Evolutionary conservation across 2,113 vertebrate genomes (phyloP).

Genomic region (Porphyrio hochstetteri): DNA sequence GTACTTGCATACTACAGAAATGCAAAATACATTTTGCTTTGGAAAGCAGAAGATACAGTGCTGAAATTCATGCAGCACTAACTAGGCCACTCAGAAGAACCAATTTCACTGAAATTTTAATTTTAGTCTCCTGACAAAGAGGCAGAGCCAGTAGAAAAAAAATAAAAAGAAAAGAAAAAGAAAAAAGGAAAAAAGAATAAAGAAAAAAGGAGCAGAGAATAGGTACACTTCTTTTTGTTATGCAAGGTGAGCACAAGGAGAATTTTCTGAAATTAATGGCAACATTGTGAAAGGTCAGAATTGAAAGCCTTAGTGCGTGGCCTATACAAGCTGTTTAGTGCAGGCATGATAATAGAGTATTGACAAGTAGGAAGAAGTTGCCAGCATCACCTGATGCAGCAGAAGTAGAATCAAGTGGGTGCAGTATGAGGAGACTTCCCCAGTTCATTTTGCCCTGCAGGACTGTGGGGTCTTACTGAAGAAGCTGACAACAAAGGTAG

Average conservation of each 20-base stretch:
- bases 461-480: neutral
- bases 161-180: no score
- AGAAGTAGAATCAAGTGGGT: neutral
- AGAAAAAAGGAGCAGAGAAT: neutral
- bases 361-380: fast-evolving
- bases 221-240: neutral
- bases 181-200: no score
- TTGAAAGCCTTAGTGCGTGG: neutral
- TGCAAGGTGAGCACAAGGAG: neutral
- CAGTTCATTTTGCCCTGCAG: neutral
- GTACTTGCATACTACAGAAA: neutral
- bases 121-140: neutral
- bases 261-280: neutral
- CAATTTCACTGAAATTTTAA: neutral
- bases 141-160: neutral
- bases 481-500: neutral
- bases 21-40: neutral
- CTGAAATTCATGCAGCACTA: neutral
- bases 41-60: neutral
- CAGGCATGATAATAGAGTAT: neutral
- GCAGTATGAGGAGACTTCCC: neutral
- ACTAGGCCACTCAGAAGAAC: neutral
- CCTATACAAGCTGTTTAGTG: neutral
- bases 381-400: neutral
- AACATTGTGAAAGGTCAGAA: neutral